Percentiles rank a stretch among this genome's conserved stretches.
Evolutionary conservation across 2,888 invertebrate genomes (phyloP).

Genomic region (Margaritifera margaritifera): DNA sequence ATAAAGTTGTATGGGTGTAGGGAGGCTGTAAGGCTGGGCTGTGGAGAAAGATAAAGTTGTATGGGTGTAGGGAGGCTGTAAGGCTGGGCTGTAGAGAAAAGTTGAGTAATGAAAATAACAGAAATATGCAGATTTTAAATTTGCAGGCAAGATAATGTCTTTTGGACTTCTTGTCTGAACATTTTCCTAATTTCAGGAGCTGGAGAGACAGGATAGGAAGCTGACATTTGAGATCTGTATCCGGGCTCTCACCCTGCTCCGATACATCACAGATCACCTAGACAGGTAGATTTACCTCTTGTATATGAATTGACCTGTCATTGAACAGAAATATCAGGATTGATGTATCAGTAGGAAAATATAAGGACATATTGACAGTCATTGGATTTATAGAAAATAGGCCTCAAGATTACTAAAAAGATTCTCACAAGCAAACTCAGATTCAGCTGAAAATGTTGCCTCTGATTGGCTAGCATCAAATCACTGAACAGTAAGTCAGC

Average conservation of each 20-base stretch:
- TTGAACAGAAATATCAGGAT: too few relatives aligned
- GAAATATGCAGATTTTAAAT: background rate
- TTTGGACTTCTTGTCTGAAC: background rate
- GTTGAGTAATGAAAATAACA: background rate
- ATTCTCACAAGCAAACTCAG: too few relatives aligned
- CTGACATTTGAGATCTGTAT: constrained; percentile 87
- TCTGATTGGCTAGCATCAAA: too few relatives aligned
- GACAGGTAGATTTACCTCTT: constrained; percentile 36
- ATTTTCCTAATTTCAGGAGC: constrained; percentile 55
- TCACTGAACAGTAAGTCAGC: too few relatives aligned
- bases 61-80: background rate
- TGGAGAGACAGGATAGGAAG: constrained; percentile 65
- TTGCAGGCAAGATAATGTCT: background rate
- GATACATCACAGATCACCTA: constrained; percentile 80
- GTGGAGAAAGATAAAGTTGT: background rate
- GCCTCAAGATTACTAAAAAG: too few relatives aligned
- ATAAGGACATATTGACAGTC: too few relatives aligned
- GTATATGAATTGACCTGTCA: too few relatives aligned
- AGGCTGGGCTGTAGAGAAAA: constrained; percentile 2
- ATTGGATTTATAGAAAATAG: too few relatives aligned
- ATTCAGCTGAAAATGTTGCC: too few relatives aligned
- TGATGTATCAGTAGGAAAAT: too few relatives aligned
- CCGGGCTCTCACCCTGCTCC: constrained; percentile 85
- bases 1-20: too few relatives aligned
- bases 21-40: background rate